Conservation (phyloP, 2,797 vertebrate species). For the Capromys pilorides region DNA sequence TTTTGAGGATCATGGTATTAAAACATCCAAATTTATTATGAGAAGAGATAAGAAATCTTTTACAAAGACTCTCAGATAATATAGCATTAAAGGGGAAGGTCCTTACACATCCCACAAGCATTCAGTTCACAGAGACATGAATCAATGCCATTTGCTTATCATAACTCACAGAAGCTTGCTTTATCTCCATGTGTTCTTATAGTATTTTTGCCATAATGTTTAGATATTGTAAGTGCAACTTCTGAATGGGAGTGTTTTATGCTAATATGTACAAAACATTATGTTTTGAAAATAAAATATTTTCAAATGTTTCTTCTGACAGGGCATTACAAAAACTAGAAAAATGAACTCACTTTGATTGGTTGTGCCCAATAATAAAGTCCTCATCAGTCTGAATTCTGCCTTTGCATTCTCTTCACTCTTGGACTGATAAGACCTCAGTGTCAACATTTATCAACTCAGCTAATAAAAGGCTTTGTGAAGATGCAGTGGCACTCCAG, state of each 20-base stretch:
- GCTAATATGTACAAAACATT: slow-evolving; percentile 44
- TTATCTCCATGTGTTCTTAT: slow-evolving; percentile 31
- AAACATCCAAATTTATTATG: slow-evolving; percentile 53
- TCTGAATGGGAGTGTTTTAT: slow-evolving; percentile 61
- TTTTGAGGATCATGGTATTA: background rate
- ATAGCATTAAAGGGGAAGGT: background rate
- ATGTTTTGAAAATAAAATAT: slow-evolving; percentile 63
- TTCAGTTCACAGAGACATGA: slow-evolving; percentile 59
- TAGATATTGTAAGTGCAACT: slow-evolving; percentile 40
- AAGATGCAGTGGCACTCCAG: background rate
- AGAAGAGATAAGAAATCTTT: slow-evolving; percentile 48
- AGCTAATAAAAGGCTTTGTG: slow-evolving; percentile 19
- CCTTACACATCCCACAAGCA: background rate
- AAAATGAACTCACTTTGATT: slow-evolving; percentile 41
- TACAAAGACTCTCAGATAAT: slow-evolving; percentile 28
- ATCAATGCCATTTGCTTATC: slow-evolving; percentile 56
- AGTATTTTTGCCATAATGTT: slow-evolving; percentile 52
- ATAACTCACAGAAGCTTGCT: slow-evolving; percentile 39
- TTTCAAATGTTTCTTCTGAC: slow-evolving; percentile 58
- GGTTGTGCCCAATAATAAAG: background rate
- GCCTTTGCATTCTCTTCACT: slow-evolving; percentile 34
- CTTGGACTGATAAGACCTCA: slow-evolving; percentile 27
- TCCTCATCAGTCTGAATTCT: slow-evolving; percentile 26
- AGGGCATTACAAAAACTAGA: slow-evolving; percentile 19
- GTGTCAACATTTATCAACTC: background rate